These are phyloP conservation scores for Andrena bucephala DNA, from an alignment of 2,888 invertebrate species.

Conservation along the genomic window DNA sequence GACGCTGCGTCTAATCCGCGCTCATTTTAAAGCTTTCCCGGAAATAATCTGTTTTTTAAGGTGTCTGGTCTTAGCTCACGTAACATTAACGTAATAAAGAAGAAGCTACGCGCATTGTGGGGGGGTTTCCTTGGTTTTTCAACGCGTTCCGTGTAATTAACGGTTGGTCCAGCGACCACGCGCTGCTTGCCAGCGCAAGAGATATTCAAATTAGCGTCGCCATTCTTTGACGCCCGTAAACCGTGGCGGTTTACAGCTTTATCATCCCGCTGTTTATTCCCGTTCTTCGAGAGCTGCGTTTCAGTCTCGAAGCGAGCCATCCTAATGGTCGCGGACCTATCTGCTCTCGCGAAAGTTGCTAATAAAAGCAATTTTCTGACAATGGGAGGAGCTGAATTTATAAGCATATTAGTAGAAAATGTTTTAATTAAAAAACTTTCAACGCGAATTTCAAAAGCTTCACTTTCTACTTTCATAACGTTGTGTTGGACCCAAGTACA, in stretches of 20 bases:
- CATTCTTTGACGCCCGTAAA: conserved; percentile 39
- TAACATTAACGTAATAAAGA: conserved; percentile 34
- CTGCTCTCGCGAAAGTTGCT: background rate
- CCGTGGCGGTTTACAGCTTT: conserved; percentile 32
- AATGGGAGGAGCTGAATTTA: background rate
- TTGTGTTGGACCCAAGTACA: no score
- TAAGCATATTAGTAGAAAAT: background rate
- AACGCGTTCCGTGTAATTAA: conserved; percentile 55
- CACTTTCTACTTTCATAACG: background rate
- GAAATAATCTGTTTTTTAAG: conserved; percentile 28
- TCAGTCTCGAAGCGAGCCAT: conserved; percentile 17
- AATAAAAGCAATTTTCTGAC: no score
- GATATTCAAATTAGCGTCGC: conserved; percentile 44
- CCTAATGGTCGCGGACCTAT: background rate
- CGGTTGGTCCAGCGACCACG: conserved; percentile 21
- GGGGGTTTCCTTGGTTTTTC: conserved; percentile 25
- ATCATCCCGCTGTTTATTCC: background rate
- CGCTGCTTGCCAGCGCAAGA: conserved; percentile 12
- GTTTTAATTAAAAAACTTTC: conserved; percentile 14
- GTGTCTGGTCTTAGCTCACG: conserved; percentile 13
- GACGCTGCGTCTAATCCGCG: background rate
- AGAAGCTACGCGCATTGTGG: conserved; percentile 15
- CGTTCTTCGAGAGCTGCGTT: background rate
- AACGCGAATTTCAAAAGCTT: background rate
- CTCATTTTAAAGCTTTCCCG: background rate